Percentiles rank a stretch among this genome's conserved stretches.
These are phyloP conservation scores for Drosophila pandora DNA, from an alignment of 1,140 invertebrate genomes.

Conservation along the genomic window DNA sequence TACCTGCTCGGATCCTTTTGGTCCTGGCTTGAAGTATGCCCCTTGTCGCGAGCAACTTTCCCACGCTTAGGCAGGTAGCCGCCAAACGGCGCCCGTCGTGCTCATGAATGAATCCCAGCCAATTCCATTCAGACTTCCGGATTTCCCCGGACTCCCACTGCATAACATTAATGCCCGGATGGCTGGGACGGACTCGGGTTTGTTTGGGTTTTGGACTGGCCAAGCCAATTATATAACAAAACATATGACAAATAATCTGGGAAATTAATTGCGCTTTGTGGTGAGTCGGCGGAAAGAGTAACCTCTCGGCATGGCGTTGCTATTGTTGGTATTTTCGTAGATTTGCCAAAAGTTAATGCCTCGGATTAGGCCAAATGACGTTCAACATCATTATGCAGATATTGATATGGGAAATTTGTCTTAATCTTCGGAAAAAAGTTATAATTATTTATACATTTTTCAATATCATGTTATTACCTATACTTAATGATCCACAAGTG, in stretches of 20 bases:
- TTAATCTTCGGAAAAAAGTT: conserved; percentile 3
- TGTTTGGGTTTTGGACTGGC: conserved; percentile 61
- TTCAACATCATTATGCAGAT: conserved; percentile 2
- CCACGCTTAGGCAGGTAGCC: conserved; percentile 76
- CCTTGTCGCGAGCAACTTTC: conserved; percentile 51
- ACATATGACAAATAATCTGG: conserved; percentile 78
- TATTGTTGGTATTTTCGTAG: conserved; percentile 47
- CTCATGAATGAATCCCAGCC: conserved; percentile 66
- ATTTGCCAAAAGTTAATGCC: conserved; percentile 43
- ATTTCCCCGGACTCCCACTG: conserved; percentile 32
- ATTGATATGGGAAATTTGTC: conserved; percentile 11
- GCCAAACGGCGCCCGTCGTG: conserved; percentile 40
- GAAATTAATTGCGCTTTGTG: conserved; percentile 75
- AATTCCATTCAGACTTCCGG: conserved; percentile 57
- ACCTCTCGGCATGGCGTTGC: conserved; percentile 9
- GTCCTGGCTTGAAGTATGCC: not conserved
- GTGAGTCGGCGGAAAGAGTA: conserved; percentile 55
- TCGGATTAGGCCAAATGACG: conserved; percentile 39
- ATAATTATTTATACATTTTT: not conserved
- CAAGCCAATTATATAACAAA: conserved; percentile 82
- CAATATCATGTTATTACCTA: not conserved
- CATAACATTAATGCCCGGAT: conserved; percentile 52
- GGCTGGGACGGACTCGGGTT: conserved; percentile 2
- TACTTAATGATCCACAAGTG: not conserved
- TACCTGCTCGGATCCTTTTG: conserved; percentile 47